Percentiles rank a stretch among this genome's conserved stretches.
Evolutionary conservation across 2,113 vertebrate genomes (phyloP).

Genomic region (Burhinus bistriatus): DNA sequence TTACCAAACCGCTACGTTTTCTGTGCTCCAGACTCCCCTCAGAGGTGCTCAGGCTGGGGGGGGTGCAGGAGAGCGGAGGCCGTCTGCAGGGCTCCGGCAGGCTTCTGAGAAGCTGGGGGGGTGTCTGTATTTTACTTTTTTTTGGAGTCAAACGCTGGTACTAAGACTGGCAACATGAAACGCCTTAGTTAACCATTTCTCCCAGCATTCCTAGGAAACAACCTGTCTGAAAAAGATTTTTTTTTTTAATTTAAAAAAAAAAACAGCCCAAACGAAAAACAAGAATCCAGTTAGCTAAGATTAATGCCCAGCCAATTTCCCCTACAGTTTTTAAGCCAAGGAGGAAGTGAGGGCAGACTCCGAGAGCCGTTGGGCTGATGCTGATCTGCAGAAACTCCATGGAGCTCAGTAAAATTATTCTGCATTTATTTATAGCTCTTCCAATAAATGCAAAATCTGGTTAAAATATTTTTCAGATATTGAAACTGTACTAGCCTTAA

Average conservation of each 20-base stretch:
- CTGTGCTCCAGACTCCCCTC: neutral
- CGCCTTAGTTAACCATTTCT: neutral
- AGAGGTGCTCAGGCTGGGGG: neutral
- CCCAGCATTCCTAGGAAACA: neutral
- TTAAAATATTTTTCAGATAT: neutral
- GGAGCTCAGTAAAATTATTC: neutral
- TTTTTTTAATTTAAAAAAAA: neutral
- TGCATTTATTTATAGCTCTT: neutral
- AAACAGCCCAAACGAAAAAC: neutral
- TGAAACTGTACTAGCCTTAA: neutral
- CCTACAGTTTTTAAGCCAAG: neutral
- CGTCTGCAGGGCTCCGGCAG: neutral
- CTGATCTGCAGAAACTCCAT: neutral
- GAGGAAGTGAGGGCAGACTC: neutral
- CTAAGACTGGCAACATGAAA: neutral
- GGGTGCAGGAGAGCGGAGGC: fast-evolving
- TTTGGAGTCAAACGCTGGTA: neutral
- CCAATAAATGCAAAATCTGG: neutral
- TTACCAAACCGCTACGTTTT: neutral
- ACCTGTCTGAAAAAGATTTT: neutral
- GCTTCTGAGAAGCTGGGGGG: too few species aligned
- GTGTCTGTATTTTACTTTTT: neutral
- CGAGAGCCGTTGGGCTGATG: neutral
- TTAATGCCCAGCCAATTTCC: neutral
- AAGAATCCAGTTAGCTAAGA: neutral